Evolutionary conservation across 2,888 invertebrate genomes (phyloP), one percentile per base, ranked within the genome.

Genomic region (Hyppa rectilinea): DNA sequence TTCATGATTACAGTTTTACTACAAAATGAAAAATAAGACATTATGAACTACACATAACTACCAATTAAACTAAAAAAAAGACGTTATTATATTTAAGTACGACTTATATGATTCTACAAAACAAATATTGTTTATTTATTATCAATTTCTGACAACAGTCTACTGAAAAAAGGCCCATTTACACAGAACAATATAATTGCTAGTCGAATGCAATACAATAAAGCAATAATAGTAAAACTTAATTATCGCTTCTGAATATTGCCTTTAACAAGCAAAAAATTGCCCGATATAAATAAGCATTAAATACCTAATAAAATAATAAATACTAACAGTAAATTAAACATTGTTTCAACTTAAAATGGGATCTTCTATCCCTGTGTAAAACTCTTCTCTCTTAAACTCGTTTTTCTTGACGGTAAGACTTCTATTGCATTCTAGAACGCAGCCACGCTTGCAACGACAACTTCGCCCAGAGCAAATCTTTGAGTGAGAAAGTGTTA

Each of bases 401-500:
- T n/a, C 10, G 31, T 70, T 55, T 71, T 78, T 61, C 74, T 71
- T 61, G 74, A 75, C 70, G 75, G 34, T 50, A 59, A 23, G 17
- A 61, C 78, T 80, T 82, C 81, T 83, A 85, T 65, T 88, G 89
- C 83, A 88, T 84, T 47, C 86, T 88, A 0, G 89, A 85, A 64
- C 88, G 88, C 61, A 92, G 78, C 90, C 90, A 92, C 6, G 89
- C 88, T 73, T 85, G 87, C 45, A 90, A 75, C 0, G 87, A 87
- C 9, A 91, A 75, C 66, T 89, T 88, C 81, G 88, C 89, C 93
- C 91, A 92, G 59, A 90, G 85, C 47, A 88, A 84, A 86, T 91
- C 92, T 92, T 88, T 56, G 45, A 38, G 73, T 56, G 36, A 58
- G 40, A 61, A 77, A 26, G 0, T n/a, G n/a, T n/a, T n/a, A n/a